Conservation (phyloP, 2,113 vertebrate genomes). For the Leptobrachium leishanense region DNA sequence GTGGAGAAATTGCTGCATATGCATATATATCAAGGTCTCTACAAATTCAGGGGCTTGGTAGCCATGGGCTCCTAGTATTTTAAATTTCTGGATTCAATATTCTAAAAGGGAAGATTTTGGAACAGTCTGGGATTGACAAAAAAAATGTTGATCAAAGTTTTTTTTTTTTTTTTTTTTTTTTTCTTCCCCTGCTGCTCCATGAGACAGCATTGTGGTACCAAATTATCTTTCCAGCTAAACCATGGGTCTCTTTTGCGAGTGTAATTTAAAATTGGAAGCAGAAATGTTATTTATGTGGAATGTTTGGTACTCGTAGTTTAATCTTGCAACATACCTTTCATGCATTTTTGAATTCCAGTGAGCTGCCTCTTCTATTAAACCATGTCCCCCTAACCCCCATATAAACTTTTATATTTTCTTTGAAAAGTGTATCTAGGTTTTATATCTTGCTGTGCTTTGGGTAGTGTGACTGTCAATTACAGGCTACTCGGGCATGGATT, state of each 20-base stretch:
- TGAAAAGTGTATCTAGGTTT: slow-evolving; percentile 12
- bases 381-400: not conserved
- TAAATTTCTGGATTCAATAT: too few species aligned
- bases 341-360: not conserved
- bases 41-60: too few species aligned
- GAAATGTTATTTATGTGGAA: slow-evolving; percentile 36
- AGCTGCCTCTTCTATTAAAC: not conserved
- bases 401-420: not conserved
- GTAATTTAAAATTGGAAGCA: slow-evolving; percentile 11
- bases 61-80: too few species aligned
- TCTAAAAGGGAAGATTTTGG: too few species aligned
- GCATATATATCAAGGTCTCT: too few species aligned
- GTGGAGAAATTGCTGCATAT: too few species aligned
- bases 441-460: slow-evolving; percentile 34
- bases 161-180: too few species aligned
- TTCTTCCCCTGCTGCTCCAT: too few species aligned
- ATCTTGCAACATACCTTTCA: slow-evolving; percentile 4
- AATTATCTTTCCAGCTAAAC: slow-evolving; percentile 12
- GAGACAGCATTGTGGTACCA: too few species aligned
- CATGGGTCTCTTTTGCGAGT: slow-evolving; percentile 9
- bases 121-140: too few species aligned
- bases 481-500: slow-evolving; percentile 67
- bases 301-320: slow-evolving; percentile 20
- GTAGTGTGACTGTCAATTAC: slow-evolving; percentile 61
- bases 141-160: too few species aligned